These are phyloP conservation scores for Spermophilus dauricus DNA, from an alignment of 2,113 vertebrate species.

Conservation along the genomic window DNA sequence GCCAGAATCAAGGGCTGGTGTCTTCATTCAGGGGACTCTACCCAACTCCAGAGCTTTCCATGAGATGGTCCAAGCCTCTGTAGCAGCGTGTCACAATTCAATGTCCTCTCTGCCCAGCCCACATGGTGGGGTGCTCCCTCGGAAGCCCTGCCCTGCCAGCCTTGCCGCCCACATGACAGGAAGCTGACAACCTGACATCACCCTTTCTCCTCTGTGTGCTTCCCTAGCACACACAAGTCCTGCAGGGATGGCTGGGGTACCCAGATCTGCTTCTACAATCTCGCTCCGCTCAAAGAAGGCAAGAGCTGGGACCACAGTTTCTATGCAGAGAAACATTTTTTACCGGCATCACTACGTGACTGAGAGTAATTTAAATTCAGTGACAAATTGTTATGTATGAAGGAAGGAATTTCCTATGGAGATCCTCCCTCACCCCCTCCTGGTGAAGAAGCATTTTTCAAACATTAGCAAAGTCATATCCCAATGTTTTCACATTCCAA, in stretches of 20 bases:
- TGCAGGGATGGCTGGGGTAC: constrained; percentile 64
- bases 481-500: constrained; percentile 67
- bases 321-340: constrained; percentile 75
- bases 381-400: constrained; percentile 83
- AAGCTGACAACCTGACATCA: neutral
- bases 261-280: constrained; percentile 57
- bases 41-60: neutral
- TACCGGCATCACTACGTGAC: constrained; percentile 72
- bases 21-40: neutral
- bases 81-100: neutral
- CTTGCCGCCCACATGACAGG: neutral
- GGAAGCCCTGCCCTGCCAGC: neutral
- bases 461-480: constrained; percentile 71
- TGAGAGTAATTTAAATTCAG: constrained; percentile 82
- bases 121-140: no score
- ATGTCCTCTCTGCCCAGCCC: neutral
- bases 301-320: constrained; percentile 73
- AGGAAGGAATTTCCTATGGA: constrained; percentile 86
- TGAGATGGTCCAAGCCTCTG: neutral
- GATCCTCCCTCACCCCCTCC: constrained; percentile 44
- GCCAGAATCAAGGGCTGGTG: neutral
- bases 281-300: constrained; percentile 80
- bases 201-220: neutral
- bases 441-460: constrained; percentile 79
- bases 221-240: constrained; percentile 58